Base-by-base conservation (phyloP, 1,140 invertebrate species). In the Drosophila watanabei region DNA sequence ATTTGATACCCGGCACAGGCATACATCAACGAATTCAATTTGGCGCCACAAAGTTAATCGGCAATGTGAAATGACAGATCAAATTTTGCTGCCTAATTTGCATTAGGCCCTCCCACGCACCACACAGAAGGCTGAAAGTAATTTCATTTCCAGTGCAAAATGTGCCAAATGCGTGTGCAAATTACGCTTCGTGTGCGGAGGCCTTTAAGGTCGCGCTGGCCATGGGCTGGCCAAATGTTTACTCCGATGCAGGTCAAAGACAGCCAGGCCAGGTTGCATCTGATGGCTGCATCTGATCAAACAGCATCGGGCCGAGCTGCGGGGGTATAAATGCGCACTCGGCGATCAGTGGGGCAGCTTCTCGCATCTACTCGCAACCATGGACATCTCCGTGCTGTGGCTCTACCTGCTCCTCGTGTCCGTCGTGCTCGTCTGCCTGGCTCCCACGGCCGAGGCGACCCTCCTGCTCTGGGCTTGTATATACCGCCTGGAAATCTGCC, bases 381-480 rank as follows among this genome's bases (percentile, higher is more conserved):
- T 80, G 73, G 30, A 78, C 41, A 65, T 57, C n/a, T 41, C 64
- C 16, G 64, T 49, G 16, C 24, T 88, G n/a, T 57, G 65, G 37
- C 28, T 81, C 16, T 71, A 68, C 37, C 13, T 83, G 51, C 35
- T 78, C 48, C n/a, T 78, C 16, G 52, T 86, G 10, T 62, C 79
- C 16, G 45, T 64, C 16, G 2, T 90, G 69, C 30, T 90, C 33
- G 5, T 91, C 11, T 54, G 66, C n/a, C 43, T 61, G 37, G 59
- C 80, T 8, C 80, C 86, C 9, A 51, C 51, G 13, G 77, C 63
- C 3, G 79, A 90, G 46, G 75, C 87, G 0, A 90, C 87, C 0
- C 18, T 83, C n/a, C 58, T 90, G 0, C 28, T 90, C 0, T 80
- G 80, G 43, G 82, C 86, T 20, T 90, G 86, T 9, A 10, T 86